Base-by-base conservation (phyloP, 2,797 vertebrate species). In the Yasuhikotakia modesta region DNA sequence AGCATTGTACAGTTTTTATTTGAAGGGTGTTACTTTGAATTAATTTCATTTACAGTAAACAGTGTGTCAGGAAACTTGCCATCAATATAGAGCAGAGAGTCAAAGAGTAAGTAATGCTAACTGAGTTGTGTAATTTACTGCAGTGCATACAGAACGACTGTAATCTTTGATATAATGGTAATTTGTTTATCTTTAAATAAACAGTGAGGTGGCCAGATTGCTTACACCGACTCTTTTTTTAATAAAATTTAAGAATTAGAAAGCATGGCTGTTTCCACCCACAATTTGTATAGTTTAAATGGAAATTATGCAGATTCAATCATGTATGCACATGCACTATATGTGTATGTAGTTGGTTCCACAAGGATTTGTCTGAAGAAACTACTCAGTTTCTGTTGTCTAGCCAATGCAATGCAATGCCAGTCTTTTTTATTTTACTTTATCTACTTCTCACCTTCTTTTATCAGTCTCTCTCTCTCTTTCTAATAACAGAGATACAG, bases 401-500 rank as follows among this genome's bases (percentile, higher is more conserved):
- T 14, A 57, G 22, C 2, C 4, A 57, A 13, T 57, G 12, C 21
- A 57, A 24, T 14, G 12, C 11, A 57, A 24, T 5, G 12, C 0
- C 21, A 57, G 12, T 50, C 4, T 46, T 16, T 50, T 50, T 50
- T 50, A 5, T 4, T n/a, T 6, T 5, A 4, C 6, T 58, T 6
- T 39, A 46, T 71, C 17, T 46, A 22, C 12, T 35, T 35, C 2
- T n/a, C 39, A 13, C 14, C 22, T 67, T 7, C 50, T 57, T 57
- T 46, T 5, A 22, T 75, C 21, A 13, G 10, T 35, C 50, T 45
- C 16, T 57, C 63, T 67, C 17, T 43, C 19, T 72, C 17, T 14
- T 21, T 53, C 48, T 69, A 5, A 17, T 67, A 24, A 68, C 73
- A 69, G 45, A 39, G 50, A 45, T 16, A 76, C 57, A 43, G 45